These are phyloP conservation scores for Tetrapedia diversipes DNA, from an alignment of 2,888 invertebrate species.

Conservation along the genomic window DNA sequence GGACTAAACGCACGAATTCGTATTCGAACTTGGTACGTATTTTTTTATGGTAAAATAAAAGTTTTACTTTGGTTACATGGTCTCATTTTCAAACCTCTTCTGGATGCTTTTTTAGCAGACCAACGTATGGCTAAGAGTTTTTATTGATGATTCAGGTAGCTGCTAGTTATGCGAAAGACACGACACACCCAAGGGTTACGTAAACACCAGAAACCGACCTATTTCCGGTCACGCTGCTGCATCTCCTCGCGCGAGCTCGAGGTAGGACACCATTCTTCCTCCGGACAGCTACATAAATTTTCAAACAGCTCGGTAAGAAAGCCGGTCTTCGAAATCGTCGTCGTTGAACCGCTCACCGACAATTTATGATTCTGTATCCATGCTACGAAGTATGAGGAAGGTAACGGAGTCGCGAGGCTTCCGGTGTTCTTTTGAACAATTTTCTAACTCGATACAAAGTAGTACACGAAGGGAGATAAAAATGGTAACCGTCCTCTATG, in stretches of 20 bases:
- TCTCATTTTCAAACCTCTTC: too few relatives aligned
- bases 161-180: neutral
- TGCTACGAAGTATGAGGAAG: neutral
- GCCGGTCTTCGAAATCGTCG: constrained; percentile 30
- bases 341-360: constrained; percentile 13
- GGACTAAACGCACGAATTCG: too few relatives aligned
- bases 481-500: too few relatives aligned
- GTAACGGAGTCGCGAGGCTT: neutral
- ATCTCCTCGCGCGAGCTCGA: neutral
- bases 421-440: neutral
- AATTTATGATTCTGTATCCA: constrained; percentile 47
- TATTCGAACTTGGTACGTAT: too few relatives aligned
- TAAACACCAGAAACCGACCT: constrained; percentile 5
- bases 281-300: constrained; percentile 39
- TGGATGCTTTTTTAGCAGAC: too few relatives aligned
- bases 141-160: neutral
- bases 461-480: neutral
- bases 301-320: constrained; percentile 35
- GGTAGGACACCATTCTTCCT: constrained; percentile 24
- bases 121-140: too few relatives aligned
- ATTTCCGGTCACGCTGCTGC: neutral
- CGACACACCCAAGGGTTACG: neutral
- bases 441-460: neutral
- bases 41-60: too few relatives aligned
- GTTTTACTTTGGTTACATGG: too few relatives aligned